Base-by-base conservation (phyloP, 2,888 invertebrate genomes). In the Hymenopus coronatus region DNA sequence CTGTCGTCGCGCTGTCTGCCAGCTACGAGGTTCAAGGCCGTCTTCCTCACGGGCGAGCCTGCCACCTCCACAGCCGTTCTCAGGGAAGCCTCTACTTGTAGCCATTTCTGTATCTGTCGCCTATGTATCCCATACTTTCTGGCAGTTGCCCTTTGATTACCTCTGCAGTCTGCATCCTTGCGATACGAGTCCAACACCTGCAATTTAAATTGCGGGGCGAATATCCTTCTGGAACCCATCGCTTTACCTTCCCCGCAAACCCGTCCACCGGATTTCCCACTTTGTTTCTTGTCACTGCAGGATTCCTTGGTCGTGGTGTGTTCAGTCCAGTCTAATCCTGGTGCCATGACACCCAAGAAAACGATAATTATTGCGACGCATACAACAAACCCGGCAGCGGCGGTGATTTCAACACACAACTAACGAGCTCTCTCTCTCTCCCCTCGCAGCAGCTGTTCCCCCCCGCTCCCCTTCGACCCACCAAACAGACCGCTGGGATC, bases 91-190 rank as follows among this genome's bases (percentile, higher is more conserved):
- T 97, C 97, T 92, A 96, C 97, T 93, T 98, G 98, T 91, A 98
- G 94, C 98, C 98, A 98, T 94, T 98, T 98, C 93, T 98, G 98
- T 91, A 98, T 98, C 93, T 98, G 98, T 90, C 98, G 95, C 89
- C 98, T 95, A 93, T 98, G 98, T 91, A 98, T 98, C 89, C 97
- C 97, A 93, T 97, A 98, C 93, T 98, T 98, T 92, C 98, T 95
- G 90, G 98, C 98, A 28, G 98, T 98, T 4, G 98, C 98, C 88
- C 98, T 95, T 93, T 98, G 98, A 93, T 98, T 98, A 88, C 97
- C 97, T 92, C 97, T 96, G 93, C 98, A 98, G 93, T 98, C 98
- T 84, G 96, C 95, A 93, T 98, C 98, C 92, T 96, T 96, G 91
- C 97, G 95, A 93, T 97, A 98, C 84, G 98, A 97, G 93, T 97